phyloP scores from a whole-genome alignment of 2,113 vertebrate species.

The Microcebus jonahi region DNA sequence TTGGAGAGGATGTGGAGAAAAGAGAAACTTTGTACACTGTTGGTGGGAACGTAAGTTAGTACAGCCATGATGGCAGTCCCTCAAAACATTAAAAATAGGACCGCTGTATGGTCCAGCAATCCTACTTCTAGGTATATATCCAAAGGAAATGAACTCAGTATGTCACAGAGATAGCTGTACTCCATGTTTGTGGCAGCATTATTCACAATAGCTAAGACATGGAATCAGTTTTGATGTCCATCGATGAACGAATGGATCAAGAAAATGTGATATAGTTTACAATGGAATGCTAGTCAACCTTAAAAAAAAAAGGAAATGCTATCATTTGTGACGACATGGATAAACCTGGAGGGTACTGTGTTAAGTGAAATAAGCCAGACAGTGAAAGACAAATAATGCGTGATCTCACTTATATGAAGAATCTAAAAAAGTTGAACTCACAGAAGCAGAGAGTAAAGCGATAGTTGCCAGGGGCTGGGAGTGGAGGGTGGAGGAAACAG shows the following conservation, averaged over 20 bases:
- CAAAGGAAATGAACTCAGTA: neutral
- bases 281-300: neutral
- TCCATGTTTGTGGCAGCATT: neutral
- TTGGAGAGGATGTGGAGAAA: neutral
- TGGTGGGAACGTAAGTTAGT: neutral
- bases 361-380: neutral
- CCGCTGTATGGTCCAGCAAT: neutral
- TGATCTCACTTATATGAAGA: neutral
- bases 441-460: neutral
- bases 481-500: no score
- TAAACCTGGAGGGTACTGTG: neutral
- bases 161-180: neutral
- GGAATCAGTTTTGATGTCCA: neutral
- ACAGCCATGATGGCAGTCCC: neutral
- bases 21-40: neutral
- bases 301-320: neutral
- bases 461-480: neutral
- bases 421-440: neutral
- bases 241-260: neutral
- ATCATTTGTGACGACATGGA: neutral
- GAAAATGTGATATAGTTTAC: neutral
- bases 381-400: neutral
- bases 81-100: neutral
- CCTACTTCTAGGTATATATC: neutral
- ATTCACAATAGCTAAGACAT: neutral